Base-by-base conservation (phyloP, 2,888 invertebrate species). In the Melikaiella ostensackeni region DNA sequence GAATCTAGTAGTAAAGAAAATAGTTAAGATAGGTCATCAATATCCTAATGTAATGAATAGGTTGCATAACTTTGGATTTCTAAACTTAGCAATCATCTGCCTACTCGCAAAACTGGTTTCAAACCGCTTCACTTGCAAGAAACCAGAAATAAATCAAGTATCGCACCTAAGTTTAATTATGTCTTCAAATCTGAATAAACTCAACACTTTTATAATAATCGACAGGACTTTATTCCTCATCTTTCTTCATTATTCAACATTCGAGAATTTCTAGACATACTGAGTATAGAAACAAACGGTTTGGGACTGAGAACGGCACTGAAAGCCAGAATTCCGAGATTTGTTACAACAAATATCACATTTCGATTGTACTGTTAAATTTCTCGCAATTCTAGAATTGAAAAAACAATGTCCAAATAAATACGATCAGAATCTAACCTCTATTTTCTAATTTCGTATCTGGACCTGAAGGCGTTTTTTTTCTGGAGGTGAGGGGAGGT, bases 311-410 rank as follows among this genome's bases (percentile, higher is more conserved):
- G 13, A 24, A 59, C 27, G 13, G 59, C 59, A 59, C 59, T 27
- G 59, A 59, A 59, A 59, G 24, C 27, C 27, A 59, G 59, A 59
- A 59, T 59, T 59, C 27, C 59, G 59, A 59, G 59, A 59, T 59
- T 59, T 55, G 27, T 59, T 59, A 59, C 59, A 59, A 59, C 59
- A 59, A 59, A 59, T 59, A 59, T 59, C 59, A 59, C 59, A 59
- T 59, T 24, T 59, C 27, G 27, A 27, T 59, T 59, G 59, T 59
- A 59, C 59, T 59, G 55, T 59, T 24, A 16, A 59, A 59, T 16
- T 55, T 55, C 55, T 59, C 59, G 59, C 59, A 59, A 24, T 59
- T 59, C 59, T 16, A 59, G 2, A 59, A 59, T 7, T 59, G 59
- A 59, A 27, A 59, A 11, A 59, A 59, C 16, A 16, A 27, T 16